Percentiles rank a stretch among this genome's conserved stretches.
phyloP scores from a whole-genome alignment of 2,888 invertebrate genomes.

The Melieria picta region DNA sequence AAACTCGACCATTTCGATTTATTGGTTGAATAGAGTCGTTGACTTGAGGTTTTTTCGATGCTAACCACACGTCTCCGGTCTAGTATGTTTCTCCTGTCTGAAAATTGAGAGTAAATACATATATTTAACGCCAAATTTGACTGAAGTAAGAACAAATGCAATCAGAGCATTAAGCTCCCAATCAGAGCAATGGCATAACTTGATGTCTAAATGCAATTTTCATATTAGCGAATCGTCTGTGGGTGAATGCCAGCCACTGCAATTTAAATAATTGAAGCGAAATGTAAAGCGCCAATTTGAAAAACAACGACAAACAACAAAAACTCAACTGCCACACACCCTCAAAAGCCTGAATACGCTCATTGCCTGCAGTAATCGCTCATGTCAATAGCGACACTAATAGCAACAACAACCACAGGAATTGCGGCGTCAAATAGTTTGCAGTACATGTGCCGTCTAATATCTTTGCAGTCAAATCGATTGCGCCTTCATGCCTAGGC shows the following conservation, averaged over 20 bases:
- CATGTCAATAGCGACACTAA: neutral
- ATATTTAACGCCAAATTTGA: no score
- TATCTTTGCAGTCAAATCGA: neutral
- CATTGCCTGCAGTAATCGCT: neutral
- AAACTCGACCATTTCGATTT: conserved; percentile 68
- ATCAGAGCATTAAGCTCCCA: conserved; percentile 13
- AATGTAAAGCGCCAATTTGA: neutral
- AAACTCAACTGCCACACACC: neutral
- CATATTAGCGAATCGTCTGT: neutral
- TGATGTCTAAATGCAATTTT: neutral
- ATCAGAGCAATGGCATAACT: neutral
- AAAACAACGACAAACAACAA: neutral
- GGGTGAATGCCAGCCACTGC: neutral
- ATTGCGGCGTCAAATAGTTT: neutral
- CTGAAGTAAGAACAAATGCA: conserved; percentile 7
- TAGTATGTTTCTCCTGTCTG: no score
- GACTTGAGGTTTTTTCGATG: no score
- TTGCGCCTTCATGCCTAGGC: no score
- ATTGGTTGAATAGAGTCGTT: conserved; percentile 27
- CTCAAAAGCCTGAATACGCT: neutral
- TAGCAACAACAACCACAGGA: neutral
- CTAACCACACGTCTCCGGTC: no score
- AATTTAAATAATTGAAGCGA: conserved; percentile 21
- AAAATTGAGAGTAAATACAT: no score
- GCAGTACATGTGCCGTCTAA: neutral